These are phyloP conservation scores for Albula goreensis DNA, from an alignment of 2,113 vertebrate genomes.

Conservation along the genomic window DNA sequence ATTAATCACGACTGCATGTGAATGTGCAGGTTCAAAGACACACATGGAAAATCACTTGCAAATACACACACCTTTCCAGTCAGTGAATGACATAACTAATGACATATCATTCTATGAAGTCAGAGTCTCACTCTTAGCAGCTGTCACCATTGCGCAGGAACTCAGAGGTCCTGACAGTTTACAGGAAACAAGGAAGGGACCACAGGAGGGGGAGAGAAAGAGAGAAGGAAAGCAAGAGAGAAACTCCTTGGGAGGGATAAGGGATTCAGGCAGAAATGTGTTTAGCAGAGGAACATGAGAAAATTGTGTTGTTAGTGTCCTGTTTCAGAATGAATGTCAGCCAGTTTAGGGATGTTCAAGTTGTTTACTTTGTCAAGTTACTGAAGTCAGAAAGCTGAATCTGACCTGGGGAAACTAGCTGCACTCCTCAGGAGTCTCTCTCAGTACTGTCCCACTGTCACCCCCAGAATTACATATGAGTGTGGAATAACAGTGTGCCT, in stretches of 20 bases:
- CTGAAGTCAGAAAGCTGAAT: too few species aligned
- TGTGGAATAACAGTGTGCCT: background rate
- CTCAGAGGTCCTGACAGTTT: slow-evolving; percentile 32
- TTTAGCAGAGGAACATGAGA: background rate
- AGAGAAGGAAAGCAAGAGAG: background rate
- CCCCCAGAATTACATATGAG: background rate
- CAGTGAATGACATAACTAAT: background rate
- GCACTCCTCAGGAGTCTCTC: too few species aligned
- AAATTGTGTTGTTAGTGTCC: background rate
- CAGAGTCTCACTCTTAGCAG: background rate
- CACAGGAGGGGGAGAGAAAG: background rate
- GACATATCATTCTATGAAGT: slow-evolving; percentile 47
- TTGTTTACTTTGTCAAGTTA: background rate
- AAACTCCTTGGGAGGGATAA: background rate
- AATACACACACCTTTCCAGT: slow-evolving; percentile 37
- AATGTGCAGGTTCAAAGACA: background rate
- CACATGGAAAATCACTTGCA: background rate
- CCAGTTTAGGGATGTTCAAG: background rate
- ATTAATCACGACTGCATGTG: background rate
- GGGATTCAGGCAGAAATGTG: background rate
- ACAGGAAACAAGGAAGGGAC: slow-evolving; percentile 64
- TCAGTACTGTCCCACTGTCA: background rate
- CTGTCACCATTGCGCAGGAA: slow-evolving; percentile 2
- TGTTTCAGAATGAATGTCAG: background rate
- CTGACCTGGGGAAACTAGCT: too few species aligned